Conservation (phyloP, 2,888 invertebrate genomes). For the Pandemis corylana region DNA sequence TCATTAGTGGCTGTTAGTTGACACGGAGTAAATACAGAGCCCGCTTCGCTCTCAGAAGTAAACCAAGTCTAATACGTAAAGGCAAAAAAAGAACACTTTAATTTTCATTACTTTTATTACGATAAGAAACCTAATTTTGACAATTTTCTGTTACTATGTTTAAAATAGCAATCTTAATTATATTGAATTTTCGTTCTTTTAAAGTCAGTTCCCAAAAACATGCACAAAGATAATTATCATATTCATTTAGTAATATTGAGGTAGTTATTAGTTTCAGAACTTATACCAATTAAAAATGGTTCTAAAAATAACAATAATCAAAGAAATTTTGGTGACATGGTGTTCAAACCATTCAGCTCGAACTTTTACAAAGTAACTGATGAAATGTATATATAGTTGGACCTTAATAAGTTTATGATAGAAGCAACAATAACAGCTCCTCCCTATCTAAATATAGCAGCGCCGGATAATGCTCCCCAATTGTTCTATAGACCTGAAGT, state of each 20-base stretch:
- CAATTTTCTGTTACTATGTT: conserved; percentile 80
- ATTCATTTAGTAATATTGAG: conserved; percentile 85
- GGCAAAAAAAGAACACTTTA: conserved; percentile 44
- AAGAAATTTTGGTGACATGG: conserved; percentile 68
- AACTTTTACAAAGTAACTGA: conserved; percentile 62
- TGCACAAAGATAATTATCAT: conserved; percentile 84
- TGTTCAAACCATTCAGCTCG: conserved; percentile 59
- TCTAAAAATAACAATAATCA: conserved; percentile 79
- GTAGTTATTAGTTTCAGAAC: conserved; percentile 85
- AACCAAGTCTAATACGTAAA: not conserved
- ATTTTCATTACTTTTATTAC: conserved; percentile 80
- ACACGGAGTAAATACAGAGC: too few relatives aligned
- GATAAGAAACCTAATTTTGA: conserved; percentile 84
- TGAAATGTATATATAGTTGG: conserved; percentile 61
- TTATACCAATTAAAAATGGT: conserved; percentile 83
- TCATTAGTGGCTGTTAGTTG: too few relatives aligned
- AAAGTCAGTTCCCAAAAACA: conserved; percentile 82
- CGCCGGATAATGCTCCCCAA: conserved; percentile 13
- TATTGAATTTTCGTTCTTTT: conserved; percentile 74
- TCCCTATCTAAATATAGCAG: conserved; percentile 53
- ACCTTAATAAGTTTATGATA: conserved; percentile 63
- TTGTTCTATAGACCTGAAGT: not conserved
- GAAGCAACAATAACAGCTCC: conserved; percentile 74
- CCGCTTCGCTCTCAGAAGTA: not conserved
- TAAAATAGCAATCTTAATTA: conserved; percentile 82